Conservation (phyloP, 2,113 vertebrate species). For the Petrocephalus zakoni region DNA sequence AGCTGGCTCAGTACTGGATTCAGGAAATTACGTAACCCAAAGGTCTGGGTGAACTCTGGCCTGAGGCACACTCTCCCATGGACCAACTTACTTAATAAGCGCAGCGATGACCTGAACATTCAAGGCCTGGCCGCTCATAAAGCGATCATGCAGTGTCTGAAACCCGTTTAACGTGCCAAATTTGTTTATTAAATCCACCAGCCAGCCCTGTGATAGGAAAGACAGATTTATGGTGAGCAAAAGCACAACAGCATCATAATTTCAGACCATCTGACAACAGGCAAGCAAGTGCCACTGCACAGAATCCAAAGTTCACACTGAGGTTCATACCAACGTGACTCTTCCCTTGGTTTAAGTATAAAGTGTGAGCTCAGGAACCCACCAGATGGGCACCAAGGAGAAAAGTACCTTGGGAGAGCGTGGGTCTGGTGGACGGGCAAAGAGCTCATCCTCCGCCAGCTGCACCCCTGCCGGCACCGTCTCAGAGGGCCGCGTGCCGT, state of each 20-base stretch:
- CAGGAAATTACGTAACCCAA: not conserved
- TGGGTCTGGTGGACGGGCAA: constrained; percentile 92
- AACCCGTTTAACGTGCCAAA: constrained; percentile 98
- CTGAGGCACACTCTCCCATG: not conserved
- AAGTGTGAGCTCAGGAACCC: not conserved
- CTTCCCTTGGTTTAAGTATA: not conserved
- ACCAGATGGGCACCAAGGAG: not conserved
- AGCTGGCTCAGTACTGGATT: not conserved
- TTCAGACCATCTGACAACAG: not conserved
- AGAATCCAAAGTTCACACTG: not conserved
- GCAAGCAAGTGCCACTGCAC: not conserved
- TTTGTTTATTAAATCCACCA: constrained; percentile 99
- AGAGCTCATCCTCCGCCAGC: constrained; percentile 94
- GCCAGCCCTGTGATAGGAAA: constrained; percentile 80
- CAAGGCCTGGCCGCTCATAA: constrained; percentile 95
- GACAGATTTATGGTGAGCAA: not conserved
- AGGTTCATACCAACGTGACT: not conserved
- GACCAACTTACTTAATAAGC: constrained; percentile 92
- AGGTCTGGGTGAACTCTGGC: not conserved
- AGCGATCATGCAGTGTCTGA: constrained; percentile 97
- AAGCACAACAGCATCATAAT: not conserved
- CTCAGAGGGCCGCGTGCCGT: constrained; percentile 97
- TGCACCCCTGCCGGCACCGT: constrained; percentile 91
- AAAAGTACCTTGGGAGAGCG: constrained; percentile 85
- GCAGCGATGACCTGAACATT: constrained; percentile 99